Evolutionary conservation across 2,113 vertebrate genomes (phyloP).

Genomic region (Seriola dumerili): DNA sequence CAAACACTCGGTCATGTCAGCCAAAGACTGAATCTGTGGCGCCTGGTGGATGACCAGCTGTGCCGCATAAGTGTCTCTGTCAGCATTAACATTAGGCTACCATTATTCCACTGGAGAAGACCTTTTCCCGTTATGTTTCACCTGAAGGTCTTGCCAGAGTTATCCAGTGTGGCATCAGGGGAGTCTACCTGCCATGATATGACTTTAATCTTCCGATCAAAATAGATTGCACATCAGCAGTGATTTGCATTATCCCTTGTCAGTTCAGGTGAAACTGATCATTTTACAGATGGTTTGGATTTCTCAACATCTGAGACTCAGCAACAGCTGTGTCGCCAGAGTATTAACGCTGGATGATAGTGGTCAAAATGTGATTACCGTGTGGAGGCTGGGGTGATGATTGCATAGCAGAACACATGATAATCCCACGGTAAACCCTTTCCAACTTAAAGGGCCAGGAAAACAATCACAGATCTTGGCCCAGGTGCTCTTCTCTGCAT

Average conservation of each 20-base stretch:
- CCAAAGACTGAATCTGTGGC: conserved; percentile 14
- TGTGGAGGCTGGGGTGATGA: conserved; percentile 51
- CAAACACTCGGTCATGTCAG: conserved; percentile 11
- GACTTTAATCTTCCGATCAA: conserved; percentile 25
- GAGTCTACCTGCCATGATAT: conserved; percentile 29
- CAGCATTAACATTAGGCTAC: conserved; percentile 15
- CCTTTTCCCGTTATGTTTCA: conserved; percentile 35
- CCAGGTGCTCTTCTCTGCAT: conserved; percentile 37
- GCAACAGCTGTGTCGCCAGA: conserved; percentile 11
- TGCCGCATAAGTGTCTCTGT: conserved; percentile 8
- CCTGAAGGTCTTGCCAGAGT: conserved; percentile 33
- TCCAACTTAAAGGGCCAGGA: conserved; percentile 49
- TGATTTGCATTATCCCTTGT: conserved; percentile 44
- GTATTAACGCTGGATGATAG: conserved; percentile 47
- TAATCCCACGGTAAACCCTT: conserved; percentile 47
- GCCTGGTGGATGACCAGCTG: conserved; percentile 28
- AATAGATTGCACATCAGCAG: conserved; percentile 44
- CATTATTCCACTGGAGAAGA: conserved; percentile 34
- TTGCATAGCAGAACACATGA: conserved; percentile 49
- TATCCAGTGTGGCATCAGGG: conserved; percentile 21
- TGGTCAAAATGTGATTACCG: conserved; percentile 56
- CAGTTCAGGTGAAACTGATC: conserved; percentile 38
- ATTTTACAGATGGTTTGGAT: conserved; percentile 53
- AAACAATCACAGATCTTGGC: conserved; percentile 54
- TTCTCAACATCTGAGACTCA: conserved; percentile 32